phyloP scores from a whole-genome alignment of 2,797 vertebrate genomes.

The Lerista edwardsae region DNA sequence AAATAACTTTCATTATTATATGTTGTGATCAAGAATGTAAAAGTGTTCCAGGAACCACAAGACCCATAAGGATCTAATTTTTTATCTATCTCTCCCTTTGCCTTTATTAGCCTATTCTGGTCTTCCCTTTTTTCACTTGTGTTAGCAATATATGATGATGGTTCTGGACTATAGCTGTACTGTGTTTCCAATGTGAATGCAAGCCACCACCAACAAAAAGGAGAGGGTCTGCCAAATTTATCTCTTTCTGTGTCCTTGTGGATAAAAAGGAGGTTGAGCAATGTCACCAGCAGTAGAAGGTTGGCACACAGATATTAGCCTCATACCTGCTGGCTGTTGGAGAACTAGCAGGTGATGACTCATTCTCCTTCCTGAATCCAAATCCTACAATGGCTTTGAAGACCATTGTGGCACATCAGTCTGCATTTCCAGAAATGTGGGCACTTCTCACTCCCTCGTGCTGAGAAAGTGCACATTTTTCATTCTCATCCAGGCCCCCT shows the following conservation, averaged over 20 bases:
- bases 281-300: background rate
- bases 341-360: too few species aligned
- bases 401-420: background rate
- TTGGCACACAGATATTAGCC: too few species aligned
- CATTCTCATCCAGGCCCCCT: too few species aligned
- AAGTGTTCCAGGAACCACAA: slow-evolving; percentile 73
- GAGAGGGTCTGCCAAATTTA: background rate
- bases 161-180: background rate
- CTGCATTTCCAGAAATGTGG: too few species aligned
- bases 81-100: slow-evolving; percentile 44
- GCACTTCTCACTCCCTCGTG: background rate
- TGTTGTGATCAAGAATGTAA: slow-evolving; percentile 74
- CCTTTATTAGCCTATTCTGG: slow-evolving; percentile 11
- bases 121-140: slow-evolving; percentile 45
- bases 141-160: background rate
- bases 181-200: background rate
- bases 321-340: background rate
- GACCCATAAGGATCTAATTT: slow-evolving; percentile 77
- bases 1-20: slow-evolving; percentile 66
- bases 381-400: background rate
- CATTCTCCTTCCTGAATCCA: background rate
- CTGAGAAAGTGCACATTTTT: background rate
- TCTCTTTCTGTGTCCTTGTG: background rate
- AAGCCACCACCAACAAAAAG: background rate
- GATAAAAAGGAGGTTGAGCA: too few species aligned